Conservation (phyloP, 2,113 vertebrate genomes). For the Cephalopterus ornatus region DNA sequence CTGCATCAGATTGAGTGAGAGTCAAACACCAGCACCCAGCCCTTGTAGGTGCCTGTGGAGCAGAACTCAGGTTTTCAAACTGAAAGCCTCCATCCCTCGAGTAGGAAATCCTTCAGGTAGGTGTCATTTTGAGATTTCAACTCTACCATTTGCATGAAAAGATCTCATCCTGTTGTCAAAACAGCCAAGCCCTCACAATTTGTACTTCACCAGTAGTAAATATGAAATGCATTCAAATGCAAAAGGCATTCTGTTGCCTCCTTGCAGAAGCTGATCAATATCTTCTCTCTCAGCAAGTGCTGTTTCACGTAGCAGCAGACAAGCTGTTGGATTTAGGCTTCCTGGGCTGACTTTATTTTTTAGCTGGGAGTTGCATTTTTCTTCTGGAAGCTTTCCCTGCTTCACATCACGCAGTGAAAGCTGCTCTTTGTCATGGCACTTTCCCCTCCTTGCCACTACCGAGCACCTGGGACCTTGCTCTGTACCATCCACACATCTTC, state of each 20-base stretch:
- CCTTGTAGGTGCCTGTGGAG: not conserved
- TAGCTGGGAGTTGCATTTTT: slow-evolving; percentile 42
- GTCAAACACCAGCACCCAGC: not conserved
- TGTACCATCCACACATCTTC: not conserved
- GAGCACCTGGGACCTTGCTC: not conserved
- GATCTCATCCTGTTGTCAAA: slow-evolving; percentile 4
- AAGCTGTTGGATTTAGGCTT: slow-evolving; percentile 29
- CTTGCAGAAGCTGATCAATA: slow-evolving; percentile 17
- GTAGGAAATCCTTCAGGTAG: not conserved
- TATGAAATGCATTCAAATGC: slow-evolving; percentile 2
- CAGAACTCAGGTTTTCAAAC: not conserved
- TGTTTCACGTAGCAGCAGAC: slow-evolving; percentile 15
- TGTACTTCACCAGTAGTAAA: not conserved
- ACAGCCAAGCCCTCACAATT: not conserved
- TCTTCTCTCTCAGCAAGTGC: not conserved
- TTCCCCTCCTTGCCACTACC: not conserved
- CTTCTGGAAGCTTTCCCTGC: slow-evolving; percentile 43
- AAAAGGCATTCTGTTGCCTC: not conserved
- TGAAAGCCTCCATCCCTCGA: not conserved
- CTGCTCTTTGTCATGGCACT: not conserved
- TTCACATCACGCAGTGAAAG: not conserved
- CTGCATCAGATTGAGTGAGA: not conserved
- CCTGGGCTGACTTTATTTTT: slow-evolving; percentile 43
- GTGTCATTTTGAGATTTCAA: not conserved
- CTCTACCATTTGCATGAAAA: not conserved